phyloP scores from a whole-genome alignment of 2,797 vertebrate genomes.

The Kryptopterus vitreolus region DNA sequence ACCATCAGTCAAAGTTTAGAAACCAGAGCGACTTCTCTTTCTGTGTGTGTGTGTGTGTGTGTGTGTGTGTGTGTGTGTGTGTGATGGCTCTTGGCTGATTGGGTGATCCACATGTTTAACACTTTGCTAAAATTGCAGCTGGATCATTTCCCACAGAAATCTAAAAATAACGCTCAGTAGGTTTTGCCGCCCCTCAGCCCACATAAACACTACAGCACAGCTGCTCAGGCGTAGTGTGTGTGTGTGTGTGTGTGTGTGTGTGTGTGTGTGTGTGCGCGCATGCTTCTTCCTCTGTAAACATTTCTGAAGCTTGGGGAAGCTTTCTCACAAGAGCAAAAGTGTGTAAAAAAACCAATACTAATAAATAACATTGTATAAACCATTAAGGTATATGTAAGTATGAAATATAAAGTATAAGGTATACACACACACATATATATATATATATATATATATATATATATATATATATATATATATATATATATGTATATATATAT shows the following conservation, averaged over 20 bases:
- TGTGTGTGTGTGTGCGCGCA: background rate
- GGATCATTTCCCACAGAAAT: constrained; percentile 73
- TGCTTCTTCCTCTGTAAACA: background rate
- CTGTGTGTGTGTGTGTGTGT: too few relatives aligned
- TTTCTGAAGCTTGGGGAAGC: background rate
- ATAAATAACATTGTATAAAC: too few relatives aligned
- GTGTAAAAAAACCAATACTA: too few relatives aligned
- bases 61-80: too few relatives aligned
- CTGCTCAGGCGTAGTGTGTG: background rate
- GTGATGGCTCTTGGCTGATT: too few relatives aligned
- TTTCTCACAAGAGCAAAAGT: too few relatives aligned
- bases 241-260: background rate
- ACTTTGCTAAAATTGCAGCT: constrained; percentile 67
- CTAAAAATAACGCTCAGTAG: constrained; percentile 56
- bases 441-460: too few relatives aligned
- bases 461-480: too few relatives aligned
- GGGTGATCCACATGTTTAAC: constrained; percentile 70
- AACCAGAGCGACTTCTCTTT: constrained; percentile 25
- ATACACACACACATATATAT: too few relatives aligned
- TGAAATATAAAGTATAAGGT: too few relatives aligned
- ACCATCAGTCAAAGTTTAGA: constrained; percentile 52
- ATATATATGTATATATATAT: too few relatives aligned
- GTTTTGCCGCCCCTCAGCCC: background rate
- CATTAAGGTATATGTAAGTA: too few relatives aligned
- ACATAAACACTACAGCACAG: background rate